phyloP scores from a whole-genome alignment of 2,888 invertebrate species.

The Nowickia ferox region DNA sequence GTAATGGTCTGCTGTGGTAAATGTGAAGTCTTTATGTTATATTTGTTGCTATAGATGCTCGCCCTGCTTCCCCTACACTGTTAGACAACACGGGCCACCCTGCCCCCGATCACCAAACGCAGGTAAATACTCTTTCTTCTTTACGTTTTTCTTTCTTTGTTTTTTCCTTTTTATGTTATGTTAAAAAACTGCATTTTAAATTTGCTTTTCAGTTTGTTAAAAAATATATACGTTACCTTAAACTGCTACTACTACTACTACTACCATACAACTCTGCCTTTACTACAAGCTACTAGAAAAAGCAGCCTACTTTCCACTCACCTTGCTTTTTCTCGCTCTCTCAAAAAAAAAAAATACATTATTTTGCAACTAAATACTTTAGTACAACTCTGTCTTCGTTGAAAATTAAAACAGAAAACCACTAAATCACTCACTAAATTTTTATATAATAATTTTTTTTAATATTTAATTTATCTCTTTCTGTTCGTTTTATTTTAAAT shows the following conservation, averaged over 20 bases:
- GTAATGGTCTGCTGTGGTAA: constrained; percentile 84
- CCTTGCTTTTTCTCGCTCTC: constrained; percentile 23
- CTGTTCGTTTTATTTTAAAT: constrained; percentile 36
- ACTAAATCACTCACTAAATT: constrained; percentile 44
- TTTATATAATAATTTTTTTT: background rate
- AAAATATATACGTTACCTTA: constrained; percentile 56
- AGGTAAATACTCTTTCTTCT: constrained; percentile 85
- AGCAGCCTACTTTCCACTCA: constrained; percentile 5
- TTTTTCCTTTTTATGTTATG: constrained; percentile 74
- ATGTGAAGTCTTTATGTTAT: constrained; percentile 88
- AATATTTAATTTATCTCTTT: constrained; percentile 16
- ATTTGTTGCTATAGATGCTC: constrained; percentile 97
- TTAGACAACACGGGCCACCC: constrained; percentile 93
- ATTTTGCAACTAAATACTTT: constrained; percentile 39
- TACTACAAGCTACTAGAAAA: constrained; percentile 18
- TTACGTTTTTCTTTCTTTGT: constrained; percentile 69
- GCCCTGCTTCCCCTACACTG: constrained; percentile 93
- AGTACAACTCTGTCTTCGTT: constrained; percentile 60
- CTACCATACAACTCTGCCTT: constrained; percentile 41
- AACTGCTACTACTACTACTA: constrained; percentile 43
- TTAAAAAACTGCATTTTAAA: constrained; percentile 62
- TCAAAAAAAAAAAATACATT: constrained; percentile 38
- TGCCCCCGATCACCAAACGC: constrained; percentile 89
- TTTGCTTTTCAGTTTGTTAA: constrained; percentile 58
- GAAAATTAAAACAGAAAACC: constrained; percentile 27